Percentiles rank a stretch among this genome's conserved stretches.
phyloP scores from a whole-genome alignment of 2,113 vertebrate genomes.

The Emydocephalus ijimae region DNA sequence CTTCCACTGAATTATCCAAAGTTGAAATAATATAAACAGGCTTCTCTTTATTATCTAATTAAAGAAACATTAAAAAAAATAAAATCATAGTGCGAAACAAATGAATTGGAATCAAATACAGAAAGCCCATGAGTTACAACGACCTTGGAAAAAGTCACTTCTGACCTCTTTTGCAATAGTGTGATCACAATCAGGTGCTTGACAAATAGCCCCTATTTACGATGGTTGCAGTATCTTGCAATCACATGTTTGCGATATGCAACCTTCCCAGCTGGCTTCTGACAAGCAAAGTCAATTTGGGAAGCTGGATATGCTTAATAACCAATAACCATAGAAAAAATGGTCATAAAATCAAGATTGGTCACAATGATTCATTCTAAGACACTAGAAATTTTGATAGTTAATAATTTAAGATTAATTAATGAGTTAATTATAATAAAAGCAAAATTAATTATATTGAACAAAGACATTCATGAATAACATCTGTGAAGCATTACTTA shows the following conservation, averaged over 20 bases:
- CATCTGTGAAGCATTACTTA: neutral
- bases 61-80: conserved; percentile 30
- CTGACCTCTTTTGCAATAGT: neutral
- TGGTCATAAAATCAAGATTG: neutral
- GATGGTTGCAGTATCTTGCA: neutral
- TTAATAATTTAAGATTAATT: neutral
- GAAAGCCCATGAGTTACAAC: neutral
- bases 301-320: neutral
- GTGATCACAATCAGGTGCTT: neutral
- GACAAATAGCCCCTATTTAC: neutral
- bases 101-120: neutral
- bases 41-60: conserved; percentile 82
- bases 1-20: conserved; percentile 87
- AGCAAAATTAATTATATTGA: neutral
- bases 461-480: neutral
- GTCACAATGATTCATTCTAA: neutral
- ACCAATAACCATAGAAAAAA: neutral
- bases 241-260: neutral
- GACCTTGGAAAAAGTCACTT: neutral
- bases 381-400: neutral
- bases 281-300: neutral
- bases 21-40: conserved; percentile 91
- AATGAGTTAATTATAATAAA: neutral
- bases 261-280: neutral
- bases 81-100: neutral